Conservation (phyloP, 2,888 invertebrate genomes). For the Mythimna vitellina region DNA sequence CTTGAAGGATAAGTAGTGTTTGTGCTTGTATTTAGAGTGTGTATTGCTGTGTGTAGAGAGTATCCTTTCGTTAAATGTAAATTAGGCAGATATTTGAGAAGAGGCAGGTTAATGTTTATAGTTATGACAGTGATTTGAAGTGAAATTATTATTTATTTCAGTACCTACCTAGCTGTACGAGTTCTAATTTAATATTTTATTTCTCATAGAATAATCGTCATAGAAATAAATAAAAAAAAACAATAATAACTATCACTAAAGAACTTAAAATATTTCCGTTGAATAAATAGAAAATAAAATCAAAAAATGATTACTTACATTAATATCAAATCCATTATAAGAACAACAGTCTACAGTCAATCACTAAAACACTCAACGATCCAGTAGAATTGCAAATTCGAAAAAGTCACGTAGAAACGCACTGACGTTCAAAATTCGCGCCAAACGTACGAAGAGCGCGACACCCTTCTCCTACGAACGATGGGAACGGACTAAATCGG, state of each 20-base stretch:
- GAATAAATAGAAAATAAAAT: not conserved
- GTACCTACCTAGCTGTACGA: not conserved
- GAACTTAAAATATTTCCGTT: not conserved
- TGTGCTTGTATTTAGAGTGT: constrained; percentile 41
- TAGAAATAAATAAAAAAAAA: not conserved
- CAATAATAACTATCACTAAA: not conserved
- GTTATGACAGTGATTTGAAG: not conserved
- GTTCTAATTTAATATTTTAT: not conserved
- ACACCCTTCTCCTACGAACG: constrained; percentile 74
- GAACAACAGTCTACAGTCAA: constrained; percentile 39
- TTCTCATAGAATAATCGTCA: too few relatives aligned
- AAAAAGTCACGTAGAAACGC: constrained; percentile 68
- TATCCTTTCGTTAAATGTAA: not conserved
- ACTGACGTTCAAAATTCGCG: constrained; percentile 82
- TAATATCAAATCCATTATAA: constrained; percentile 58
- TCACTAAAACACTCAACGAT: constrained; percentile 55
- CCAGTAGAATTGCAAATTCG: constrained; percentile 66
- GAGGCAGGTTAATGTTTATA: not conserved
- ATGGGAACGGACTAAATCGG: constrained; percentile 78
- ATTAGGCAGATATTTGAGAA: constrained; percentile 8
- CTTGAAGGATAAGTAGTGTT: constrained; percentile 56
- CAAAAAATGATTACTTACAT: constrained; percentile 54
- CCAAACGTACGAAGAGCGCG: constrained; percentile 64
- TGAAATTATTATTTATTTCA: not conserved
- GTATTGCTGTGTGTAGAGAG: constrained; percentile 17